Conservation (phyloP, 2,888 invertebrate genomes). For the Stratiomys singularior region DNA sequence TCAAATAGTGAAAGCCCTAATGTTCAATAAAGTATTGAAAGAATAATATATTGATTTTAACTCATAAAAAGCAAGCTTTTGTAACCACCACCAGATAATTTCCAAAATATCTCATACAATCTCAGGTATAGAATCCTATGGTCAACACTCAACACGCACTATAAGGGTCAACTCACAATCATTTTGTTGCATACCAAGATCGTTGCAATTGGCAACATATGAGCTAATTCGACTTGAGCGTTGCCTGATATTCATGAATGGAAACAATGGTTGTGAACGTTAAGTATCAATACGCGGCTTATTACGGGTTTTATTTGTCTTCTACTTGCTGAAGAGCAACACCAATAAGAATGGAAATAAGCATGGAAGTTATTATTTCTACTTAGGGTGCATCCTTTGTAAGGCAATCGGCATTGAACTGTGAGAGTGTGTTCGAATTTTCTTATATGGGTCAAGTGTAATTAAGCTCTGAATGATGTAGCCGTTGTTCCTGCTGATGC, state of each 20-base stretch:
- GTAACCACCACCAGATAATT: too few relatives aligned
- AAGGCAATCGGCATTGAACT: slow-evolving; percentile 27
- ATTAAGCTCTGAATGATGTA: not conserved
- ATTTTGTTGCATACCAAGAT: not conserved
- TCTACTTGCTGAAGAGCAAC: slow-evolving; percentile 27
- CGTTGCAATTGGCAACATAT: not conserved
- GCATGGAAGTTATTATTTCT: slow-evolving; percentile 42
- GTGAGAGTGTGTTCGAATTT: not conserved
- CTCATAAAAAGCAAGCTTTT: too few relatives aligned
- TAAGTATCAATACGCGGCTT: slow-evolving; percentile 35
- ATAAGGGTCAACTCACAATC: too few relatives aligned
- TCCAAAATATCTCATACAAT: too few relatives aligned
- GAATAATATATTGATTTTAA: too few relatives aligned
- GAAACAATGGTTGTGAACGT: slow-evolving; percentile 16
- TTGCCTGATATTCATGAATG: slow-evolving; percentile 13
- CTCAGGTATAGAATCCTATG: too few relatives aligned
- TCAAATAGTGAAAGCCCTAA: too few relatives aligned
- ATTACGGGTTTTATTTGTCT: slow-evolving; percentile 33
- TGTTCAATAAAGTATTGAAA: too few relatives aligned
- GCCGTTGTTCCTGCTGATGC: not conserved
- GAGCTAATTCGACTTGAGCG: slow-evolving; percentile 19
- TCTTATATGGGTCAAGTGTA: slow-evolving; percentile 37
- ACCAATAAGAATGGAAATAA: slow-evolving; percentile 35
- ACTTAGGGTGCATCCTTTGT: slow-evolving; percentile 42
- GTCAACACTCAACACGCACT: too few relatives aligned